A percentile compares a stretch with the other conserved stretches of the same genome.
Conservation (phyloP, 2,797 vertebrate genomes). For the Tragopan temminckii region DNA sequence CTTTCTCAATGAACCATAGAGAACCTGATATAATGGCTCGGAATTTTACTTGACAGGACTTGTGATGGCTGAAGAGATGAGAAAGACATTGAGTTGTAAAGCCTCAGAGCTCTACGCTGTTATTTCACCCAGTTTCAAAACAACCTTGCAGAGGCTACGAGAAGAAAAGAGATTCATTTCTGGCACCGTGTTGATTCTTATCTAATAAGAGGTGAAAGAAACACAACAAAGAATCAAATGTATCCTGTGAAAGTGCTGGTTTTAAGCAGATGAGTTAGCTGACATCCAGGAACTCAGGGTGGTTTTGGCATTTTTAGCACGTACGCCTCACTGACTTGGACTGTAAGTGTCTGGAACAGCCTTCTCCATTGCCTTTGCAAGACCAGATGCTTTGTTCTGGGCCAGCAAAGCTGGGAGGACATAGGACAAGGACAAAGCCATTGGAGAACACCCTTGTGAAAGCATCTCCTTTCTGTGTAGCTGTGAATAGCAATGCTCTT, state of each 20-base stretch:
- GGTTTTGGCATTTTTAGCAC: not conserved
- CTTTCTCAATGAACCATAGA: constrained; percentile 67
- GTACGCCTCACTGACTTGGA: not conserved
- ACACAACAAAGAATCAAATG: not conserved
- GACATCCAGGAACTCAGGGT: not conserved
- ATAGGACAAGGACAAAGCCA: not conserved
- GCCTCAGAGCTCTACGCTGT: not conserved
- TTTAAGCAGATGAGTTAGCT: not conserved
- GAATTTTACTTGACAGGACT: constrained; percentile 50
- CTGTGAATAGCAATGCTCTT: not conserved
- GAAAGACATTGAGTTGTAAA: not conserved
- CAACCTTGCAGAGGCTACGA: not conserved
- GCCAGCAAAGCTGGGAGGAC: not conserved
- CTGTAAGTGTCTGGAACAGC: not conserved
- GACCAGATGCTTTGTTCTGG: not conserved
- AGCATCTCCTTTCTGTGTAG: too few relatives aligned
- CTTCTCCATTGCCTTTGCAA: not conserved
- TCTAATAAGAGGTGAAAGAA: not conserved
- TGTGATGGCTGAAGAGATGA: constrained; percentile 49
- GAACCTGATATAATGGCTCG: constrained; percentile 57
- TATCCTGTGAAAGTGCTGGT: not conserved
- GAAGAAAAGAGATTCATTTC: not conserved
- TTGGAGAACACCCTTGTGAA: not conserved
- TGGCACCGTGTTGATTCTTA: not conserved
- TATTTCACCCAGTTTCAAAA: constrained; percentile 25